Percentiles rank a stretch among this genome's conserved stretches.
These are phyloP conservation scores for Synergus laeviventris DNA, from an alignment of 2,888 invertebrate genomes.

Conservation along the genomic window DNA sequence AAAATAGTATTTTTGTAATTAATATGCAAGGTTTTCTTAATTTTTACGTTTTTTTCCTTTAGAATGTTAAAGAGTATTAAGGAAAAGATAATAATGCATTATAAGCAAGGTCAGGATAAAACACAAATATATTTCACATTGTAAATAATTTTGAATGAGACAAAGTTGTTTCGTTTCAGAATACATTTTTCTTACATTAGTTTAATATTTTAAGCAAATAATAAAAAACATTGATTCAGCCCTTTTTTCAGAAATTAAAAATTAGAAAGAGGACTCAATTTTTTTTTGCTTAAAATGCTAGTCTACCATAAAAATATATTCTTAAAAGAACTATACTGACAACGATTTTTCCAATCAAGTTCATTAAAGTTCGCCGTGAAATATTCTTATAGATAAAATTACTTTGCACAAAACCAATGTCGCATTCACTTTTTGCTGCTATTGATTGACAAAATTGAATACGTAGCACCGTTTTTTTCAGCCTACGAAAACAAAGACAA, in stretches of 20 bases:
- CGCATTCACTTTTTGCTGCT: neutral
- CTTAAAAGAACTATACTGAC: too few species aligned
- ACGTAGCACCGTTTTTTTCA: neutral
- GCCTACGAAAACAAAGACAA: neutral
- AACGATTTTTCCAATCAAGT: too few species aligned
- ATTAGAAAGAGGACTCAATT: neutral
- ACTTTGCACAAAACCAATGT: neutral
- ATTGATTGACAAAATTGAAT: slow-evolving; percentile 4
- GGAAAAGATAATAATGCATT: neutral
- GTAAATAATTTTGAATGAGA: slow-evolving; percentile 22
- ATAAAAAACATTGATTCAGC: neutral
- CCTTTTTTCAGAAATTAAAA: neutral
- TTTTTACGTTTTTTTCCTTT: neutral
- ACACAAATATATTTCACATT: slow-evolving; percentile 39
- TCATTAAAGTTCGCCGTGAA: neutral
- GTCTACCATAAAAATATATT: neutral
- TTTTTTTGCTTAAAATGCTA: neutral
- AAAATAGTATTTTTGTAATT: too few species aligned
- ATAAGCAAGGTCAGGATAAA: slow-evolving; percentile 6
- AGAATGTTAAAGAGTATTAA: neutral
- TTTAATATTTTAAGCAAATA: neutral
- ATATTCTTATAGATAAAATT: neutral
- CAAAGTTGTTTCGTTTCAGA: neutral
- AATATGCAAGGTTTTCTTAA: too few species aligned
- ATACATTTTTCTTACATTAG: neutral